phyloP scores from a whole-genome alignment of 2,888 invertebrate species.

The Orthonychiurus folsomi region DNA sequence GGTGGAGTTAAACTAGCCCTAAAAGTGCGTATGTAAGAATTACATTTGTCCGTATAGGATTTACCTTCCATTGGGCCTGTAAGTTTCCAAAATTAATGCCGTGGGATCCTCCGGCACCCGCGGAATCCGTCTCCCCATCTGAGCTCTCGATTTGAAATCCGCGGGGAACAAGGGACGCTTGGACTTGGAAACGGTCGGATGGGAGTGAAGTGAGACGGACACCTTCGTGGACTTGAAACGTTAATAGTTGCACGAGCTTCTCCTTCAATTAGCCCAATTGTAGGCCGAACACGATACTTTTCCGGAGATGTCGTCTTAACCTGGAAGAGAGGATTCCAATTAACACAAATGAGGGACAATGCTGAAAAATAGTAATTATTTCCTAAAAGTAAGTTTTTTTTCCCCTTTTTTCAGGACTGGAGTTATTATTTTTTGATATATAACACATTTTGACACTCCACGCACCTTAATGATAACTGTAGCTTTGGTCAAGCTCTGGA shows the following conservation, averaged over 20 bases:
- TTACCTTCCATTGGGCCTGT: slow-evolving; percentile 20
- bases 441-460: too few relatives aligned
- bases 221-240: slow-evolving; percentile 66
- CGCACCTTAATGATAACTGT: slow-evolving; percentile 7
- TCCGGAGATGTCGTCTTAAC: slow-evolving; percentile 93
- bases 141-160: slow-evolving; percentile 1
- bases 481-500: background rate
- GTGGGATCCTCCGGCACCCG: background rate
- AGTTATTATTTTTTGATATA: too few relatives aligned
- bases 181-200: slow-evolving; percentile 73
- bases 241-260: slow-evolving; percentile 57
- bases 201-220: slow-evolving; percentile 48
- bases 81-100: slow-evolving; percentile 14
- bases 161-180: slow-evolving; percentile 27
- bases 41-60: too few relatives aligned
- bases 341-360: background rate
- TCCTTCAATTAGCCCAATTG: slow-evolving; percentile 63
- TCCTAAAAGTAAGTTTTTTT: too few relatives aligned
- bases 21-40: too few relatives aligned
- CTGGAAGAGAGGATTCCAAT: slow-evolving; percentile 46
- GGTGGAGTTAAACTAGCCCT: too few relatives aligned
- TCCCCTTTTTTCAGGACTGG: too few relatives aligned
- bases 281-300: slow-evolving; percentile 86
- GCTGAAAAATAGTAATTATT: background rate
- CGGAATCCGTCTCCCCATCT: background rate